Base-by-base conservation (phyloP, 1,140 invertebrate species). In the Euschistus heros region DNA sequence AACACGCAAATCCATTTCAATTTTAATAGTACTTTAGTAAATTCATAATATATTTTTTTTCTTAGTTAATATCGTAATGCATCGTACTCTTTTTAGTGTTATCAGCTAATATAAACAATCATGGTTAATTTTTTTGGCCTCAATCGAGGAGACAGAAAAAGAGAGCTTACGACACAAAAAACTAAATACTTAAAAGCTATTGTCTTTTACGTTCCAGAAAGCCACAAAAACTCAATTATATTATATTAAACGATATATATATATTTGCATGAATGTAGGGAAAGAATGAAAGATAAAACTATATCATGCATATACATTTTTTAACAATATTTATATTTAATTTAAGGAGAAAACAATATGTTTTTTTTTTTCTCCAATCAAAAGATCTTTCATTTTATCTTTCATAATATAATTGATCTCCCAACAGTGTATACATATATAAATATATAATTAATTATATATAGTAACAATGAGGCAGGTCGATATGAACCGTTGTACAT, bases 141-240 rank as follows among this genome's bases (percentile, higher is more conserved):
- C 24, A 1, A 2, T 22, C 5, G 33, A 13, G 10, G 33, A 37
- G 6, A 37, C 6, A 37, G 33, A n/a, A 17, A 52, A 13, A 57
- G 18, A 24, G 20, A 57, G 20, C 24, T 24, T 37, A 37, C 33
- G 33, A 37, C 4, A 57, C 15, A 17, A 57, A 57, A 13, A 24
- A 57, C 20, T 57, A 57, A 26, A 57, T 26, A 57, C 54, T 57
- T 57, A 57, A 57, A 24, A 57, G 24, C 54, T 57, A 57, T 57
- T 57, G 54, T 57, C 54, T 57, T 57, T 57, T 57, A 57, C 24
- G 18, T 37, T 57, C 54, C 18, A 57, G 24, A 57, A 24, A 57
- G 24, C 54, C 24, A 57, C 24, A 57, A 22, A 22, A 57, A 17
- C 8, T 26, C 18, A 50, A 50, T 22, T 22, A 20, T 50, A 20